Evolutionary conservation across 2,888 invertebrate genomes (phyloP), one percentile per base, ranked within the genome.

Genomic region (Eilema sororculum): DNA sequence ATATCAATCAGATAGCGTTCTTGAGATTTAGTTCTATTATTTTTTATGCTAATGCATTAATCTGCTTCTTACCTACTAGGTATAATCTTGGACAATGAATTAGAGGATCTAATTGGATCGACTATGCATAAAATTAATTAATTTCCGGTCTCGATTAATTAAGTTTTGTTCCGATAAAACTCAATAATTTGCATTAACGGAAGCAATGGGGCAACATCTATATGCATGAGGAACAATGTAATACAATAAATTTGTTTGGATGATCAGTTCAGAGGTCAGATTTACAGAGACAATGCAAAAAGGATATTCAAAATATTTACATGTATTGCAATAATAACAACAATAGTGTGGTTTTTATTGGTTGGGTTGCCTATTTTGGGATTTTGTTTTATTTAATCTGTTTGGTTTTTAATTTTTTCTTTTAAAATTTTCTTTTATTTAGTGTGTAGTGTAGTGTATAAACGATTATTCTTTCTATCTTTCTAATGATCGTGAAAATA

Each of bases 81-180:
- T 59, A 28, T 33, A 33, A 60, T 59, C 9, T 52, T 60, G 60
- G 8, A 60, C 28, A 58, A 58, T 58, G 22, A 58, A 58, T 30
- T 33, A 33, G 37, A 62, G 3, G 10, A 41, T 41, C 24, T 62
- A 37, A 41, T 41, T 33, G 58, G 58, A 12, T 16, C 52, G 52
- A 52, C 2, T 52, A 52, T 60, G 28, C 60, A 60, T 60, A 30
- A 41, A 25, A 37, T 41, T 25, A 16, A 66, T 66, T 22, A 57
- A n/a, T 67, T 41, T 67, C 67, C 59, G 67, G 59, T 66, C 12
- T 65, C 20, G 37, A 16, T n/a, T 58, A 59, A 30, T 59, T 59
- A 24, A 66, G 30, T 65, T 65, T 52, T 60, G 30, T 28, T 60
- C 20, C 25, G 52, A 22, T 33, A 24, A 58, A 58, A 25, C 13